A percentile compares a stretch with the other conserved stretches of the same genome.
phyloP scores from a whole-genome alignment of 2,888 invertebrate genomes.

The Desoria tigrina region DNA sequence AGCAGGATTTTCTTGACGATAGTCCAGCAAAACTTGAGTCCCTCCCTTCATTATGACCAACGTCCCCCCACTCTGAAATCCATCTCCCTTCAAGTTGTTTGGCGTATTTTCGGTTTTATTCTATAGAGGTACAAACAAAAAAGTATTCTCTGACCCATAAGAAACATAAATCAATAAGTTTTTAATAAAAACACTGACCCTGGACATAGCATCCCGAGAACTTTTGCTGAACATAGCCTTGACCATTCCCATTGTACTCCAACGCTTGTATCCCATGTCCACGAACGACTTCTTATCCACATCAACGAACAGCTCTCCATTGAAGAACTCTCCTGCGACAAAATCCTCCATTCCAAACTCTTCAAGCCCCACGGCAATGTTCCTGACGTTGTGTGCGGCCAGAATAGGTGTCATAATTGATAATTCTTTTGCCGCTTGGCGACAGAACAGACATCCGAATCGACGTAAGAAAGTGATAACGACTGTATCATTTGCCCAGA shows the following conservation, averaged over 20 bases:
- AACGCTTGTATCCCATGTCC: slow-evolving; percentile 64
- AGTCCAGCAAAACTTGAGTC: slow-evolving; percentile 61
- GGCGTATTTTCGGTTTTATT: slow-evolving; percentile 57
- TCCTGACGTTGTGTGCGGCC: slow-evolving; percentile 63
- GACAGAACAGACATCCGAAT: slow-evolving; percentile 70
- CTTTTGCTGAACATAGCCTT: slow-evolving; percentile 63
- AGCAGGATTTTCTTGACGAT: slow-evolving; percentile 65
- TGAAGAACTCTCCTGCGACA: slow-evolving; percentile 65
- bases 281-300: slow-evolving; percentile 64
- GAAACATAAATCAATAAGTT: not conserved
- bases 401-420: slow-evolving; percentile 65
- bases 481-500: slow-evolving; percentile 67
- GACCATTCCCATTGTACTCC: slow-evolving; percentile 61
- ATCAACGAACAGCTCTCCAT: slow-evolving; percentile 61
- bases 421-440: slow-evolving; percentile 67
- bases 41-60: slow-evolving; percentile 64
- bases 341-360: slow-evolving; percentile 67
- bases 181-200: slow-evolving; percentile 58
- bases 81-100: slow-evolving; percentile 66
- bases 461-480: slow-evolving; percentile 68
- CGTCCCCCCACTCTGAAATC: slow-evolving; percentile 67
- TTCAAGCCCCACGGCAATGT: slow-evolving; percentile 68
- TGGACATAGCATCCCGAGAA: slow-evolving; percentile 62
- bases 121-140: slow-evolving; percentile 54
- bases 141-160: not conserved